These are phyloP conservation scores for Margaritifera margaritifera DNA, from an alignment of 2,888 invertebrate genomes.

Conservation along the genomic window DNA sequence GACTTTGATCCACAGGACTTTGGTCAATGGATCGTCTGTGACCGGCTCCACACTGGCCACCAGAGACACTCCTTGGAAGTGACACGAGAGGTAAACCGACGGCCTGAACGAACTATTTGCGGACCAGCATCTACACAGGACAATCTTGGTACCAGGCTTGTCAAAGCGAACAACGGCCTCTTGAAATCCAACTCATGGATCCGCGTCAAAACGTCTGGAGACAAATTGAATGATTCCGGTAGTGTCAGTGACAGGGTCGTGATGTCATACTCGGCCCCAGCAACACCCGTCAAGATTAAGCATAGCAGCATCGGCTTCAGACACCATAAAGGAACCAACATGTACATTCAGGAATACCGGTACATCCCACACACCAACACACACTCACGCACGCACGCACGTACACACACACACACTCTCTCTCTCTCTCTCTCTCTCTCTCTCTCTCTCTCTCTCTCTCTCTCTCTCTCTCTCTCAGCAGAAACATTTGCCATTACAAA, in stretches of 20 bases:
- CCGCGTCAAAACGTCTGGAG: background rate
- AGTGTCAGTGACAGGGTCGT: too few species aligned
- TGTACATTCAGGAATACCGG: slow-evolving; percentile 53
- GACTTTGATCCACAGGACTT: slow-evolving; percentile 14
- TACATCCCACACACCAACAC: slow-evolving; percentile 3
- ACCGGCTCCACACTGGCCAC: slow-evolving; percentile 32
- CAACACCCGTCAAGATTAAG: too few species aligned
- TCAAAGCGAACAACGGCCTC: background rate
- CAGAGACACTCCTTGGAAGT: slow-evolving; percentile 16
- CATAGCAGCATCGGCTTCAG: slow-evolving; percentile 30
- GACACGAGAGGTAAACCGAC: slow-evolving; percentile 6
- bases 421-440: too few species aligned
- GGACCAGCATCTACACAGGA: too few species aligned
- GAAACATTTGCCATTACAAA: too few species aligned
- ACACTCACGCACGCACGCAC: background rate
- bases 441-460: too few species aligned
- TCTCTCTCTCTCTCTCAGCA: too few species aligned
- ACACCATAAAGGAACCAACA: slow-evolving; percentile 27
- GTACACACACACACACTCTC: too few species aligned
- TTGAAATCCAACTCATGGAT: background rate
- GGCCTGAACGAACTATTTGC: background rate
- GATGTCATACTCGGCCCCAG: too few species aligned
- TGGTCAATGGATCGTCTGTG: slow-evolving; percentile 41
- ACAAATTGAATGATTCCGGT: too few species aligned
- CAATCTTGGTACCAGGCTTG: too few species aligned